phyloP scores from a whole-genome alignment of 2,888 invertebrate species.

The Aethes cnicana region DNA sequence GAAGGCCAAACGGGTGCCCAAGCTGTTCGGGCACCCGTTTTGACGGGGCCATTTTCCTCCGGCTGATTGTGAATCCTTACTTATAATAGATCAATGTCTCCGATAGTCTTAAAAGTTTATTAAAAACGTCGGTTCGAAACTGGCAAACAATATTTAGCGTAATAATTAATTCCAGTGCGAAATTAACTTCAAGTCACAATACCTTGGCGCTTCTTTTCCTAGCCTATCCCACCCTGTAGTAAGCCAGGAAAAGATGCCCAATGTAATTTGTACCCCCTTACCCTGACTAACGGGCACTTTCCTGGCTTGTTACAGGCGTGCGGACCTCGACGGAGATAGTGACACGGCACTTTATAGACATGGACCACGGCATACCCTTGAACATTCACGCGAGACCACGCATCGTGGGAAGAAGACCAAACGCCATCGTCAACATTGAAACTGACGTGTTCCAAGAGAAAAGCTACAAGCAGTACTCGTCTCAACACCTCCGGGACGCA shows the following conservation, averaged over 20 bases:
- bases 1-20: no score
- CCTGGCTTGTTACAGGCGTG: conserved; percentile 79
- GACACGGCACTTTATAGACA: conserved; percentile 74
- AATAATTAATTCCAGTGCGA: no score
- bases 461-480: conserved; percentile 78
- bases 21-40: no score
- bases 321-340: conserved; percentile 76
- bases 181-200: no score
- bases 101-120: no score
- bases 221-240: conserved; percentile 72
- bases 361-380: conserved; percentile 72
- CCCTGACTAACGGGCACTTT: conserved; percentile 62
- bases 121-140: no score
- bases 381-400: conserved; percentile 73
- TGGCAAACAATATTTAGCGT: no score
- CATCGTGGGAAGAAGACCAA: conserved; percentile 68
- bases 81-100: no score
- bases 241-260: conserved; percentile 81
- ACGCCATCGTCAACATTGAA: conserved; percentile 74
- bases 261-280: conserved; percentile 19
- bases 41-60: no score
- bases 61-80: no score
- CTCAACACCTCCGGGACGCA: conserved; percentile 74
- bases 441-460: conserved; percentile 78
- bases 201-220: conserved; percentile 73